Evolutionary conservation across 2,888 invertebrate genomes (phyloP).

Genomic region (Teleiodes luculella): DNA sequence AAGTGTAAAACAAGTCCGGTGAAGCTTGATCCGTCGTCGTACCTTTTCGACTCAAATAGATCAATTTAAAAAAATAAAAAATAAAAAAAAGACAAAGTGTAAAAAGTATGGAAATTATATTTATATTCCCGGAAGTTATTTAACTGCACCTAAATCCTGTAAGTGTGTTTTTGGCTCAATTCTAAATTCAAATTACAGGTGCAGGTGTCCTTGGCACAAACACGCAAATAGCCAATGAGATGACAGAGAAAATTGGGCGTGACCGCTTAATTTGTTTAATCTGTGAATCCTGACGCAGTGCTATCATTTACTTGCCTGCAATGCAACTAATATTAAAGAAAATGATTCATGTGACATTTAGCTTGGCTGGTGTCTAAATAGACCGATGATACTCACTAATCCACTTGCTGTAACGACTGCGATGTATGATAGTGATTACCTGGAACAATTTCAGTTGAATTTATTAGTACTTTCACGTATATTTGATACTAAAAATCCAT

Average conservation of each 20-base stretch:
- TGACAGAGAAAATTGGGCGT: slow-evolving; percentile 13
- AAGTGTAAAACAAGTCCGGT: too few species aligned
- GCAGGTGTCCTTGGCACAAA: slow-evolving; percentile 3
- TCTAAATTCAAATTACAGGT: background rate
- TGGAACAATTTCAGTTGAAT: background rate
- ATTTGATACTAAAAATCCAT: background rate
- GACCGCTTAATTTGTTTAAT: slow-evolving; percentile 7
- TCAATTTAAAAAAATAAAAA: too few species aligned
- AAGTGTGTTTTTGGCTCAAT: too few species aligned
- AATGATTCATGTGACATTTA: slow-evolving; percentile 1
- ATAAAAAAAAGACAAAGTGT: too few species aligned
- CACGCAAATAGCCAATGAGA: slow-evolving; percentile 6
- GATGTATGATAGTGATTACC: background rate
- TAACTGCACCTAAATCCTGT: too few species aligned
- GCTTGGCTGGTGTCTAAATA: background rate
- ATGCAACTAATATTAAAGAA: slow-evolving; percentile 2
- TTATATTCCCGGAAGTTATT: too few species aligned
- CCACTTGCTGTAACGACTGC: background rate
- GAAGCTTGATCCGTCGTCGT: too few species aligned
- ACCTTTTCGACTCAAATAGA: too few species aligned
- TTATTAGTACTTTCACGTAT: background rate
- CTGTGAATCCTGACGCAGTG: background rate
- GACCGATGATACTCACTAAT: background rate
- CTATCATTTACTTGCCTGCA: background rate
- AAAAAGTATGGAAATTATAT: too few species aligned